Evolutionary conservation across 64 coral and sea anemone species (phyloP), one percentile per base, ranked within the genome.

Genomic region (Platygyra sinensis): DNA sequence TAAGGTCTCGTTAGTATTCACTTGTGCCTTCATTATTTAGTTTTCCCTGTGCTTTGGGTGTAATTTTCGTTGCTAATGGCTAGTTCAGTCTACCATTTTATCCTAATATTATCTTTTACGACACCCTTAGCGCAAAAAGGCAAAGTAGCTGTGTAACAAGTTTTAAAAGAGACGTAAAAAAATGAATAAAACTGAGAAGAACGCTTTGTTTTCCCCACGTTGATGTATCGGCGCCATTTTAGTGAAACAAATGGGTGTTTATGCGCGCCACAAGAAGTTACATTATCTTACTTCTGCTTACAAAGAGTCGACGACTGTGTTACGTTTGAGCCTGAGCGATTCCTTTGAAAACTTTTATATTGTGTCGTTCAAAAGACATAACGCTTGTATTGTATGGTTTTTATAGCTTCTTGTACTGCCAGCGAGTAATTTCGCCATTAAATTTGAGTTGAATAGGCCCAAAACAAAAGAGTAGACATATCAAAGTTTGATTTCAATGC

Each of bases 301-400:
- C 95, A 97, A 97, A 86, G 65, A 69, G 10, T 63, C 60, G 42
- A 82, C 31, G 82, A 90, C 83, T 90, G 89, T 93, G 94, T 96
- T 93, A 75, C 86, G 74, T 93, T 89, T 94, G 90, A 89, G 87
- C 67, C 91, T 93, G 62, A 91, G 80, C 91, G 88, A 94, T 88
- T 94, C 95, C 91, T 89, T 97, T 94, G 85, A 97, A 97, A 94
- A 87, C 73, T n/a, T 72, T 62, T 74, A 88, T 81, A 97, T 87
- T 97, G 95, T 97, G 90, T 87, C 91, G 89, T 91, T 92, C 90
- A 86, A 89, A 90, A 87, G 77, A 71, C 74, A 89, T 86, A 94
- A 97, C 88, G 65, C 65, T 67, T 46, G 86, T 81, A 97, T 97
- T 97, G 91, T 94, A 77, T 33, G 52, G 28, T 60, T 69, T 86